Base-by-base conservation (phyloP, 35 echinoderm and acorn worm genomes). In the Apostichopus californicus region DNA sequence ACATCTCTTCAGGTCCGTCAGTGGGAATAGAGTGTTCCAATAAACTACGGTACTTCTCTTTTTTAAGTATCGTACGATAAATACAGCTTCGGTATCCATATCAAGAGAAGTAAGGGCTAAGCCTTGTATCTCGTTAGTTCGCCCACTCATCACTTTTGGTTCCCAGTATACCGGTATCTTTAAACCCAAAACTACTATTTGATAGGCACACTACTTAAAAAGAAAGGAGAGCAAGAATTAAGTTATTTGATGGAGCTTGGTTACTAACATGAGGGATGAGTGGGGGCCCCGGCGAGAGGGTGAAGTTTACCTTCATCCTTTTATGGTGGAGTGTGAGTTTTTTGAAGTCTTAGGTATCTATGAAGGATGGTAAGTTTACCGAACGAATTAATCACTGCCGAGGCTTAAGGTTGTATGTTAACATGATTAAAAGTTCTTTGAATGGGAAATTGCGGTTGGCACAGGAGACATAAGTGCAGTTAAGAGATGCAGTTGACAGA, bases 191-290 rank as follows among this genome's bases (percentile, higher is more conserved):
- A 66, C 18, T 14, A 11, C 18, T 68, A 68, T 68, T 68, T 68
- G 64, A 68, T 68, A 14, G 11, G 64, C 18, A 68, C 64, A 68
- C 64, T 68, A 68, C 64, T 68, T 68, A 68, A 14, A 68, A 68
- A 46, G 0, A 46, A 68, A 11, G 64, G 64, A 68, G 64, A 68
- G 11, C 11, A 68, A 17, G 11, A 68, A 0, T 14, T 68, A 9
- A 68, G 64, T 68, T 68, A 68, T 68, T 68, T 68, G 64, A 68
- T 68, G 64, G 64, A 68, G 64, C 64, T 68, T 68, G 64, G 64
- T 68, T 68, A 68, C 64, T 68, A 18, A 68, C 11, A 68, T 68
- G 6, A 11, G 64, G 64, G 64, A 68, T 68, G 64, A 68, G 11
- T 14, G 64, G 64, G 64, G 18, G 11, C 64, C 64, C 11, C 64